A percentile compares a stretch with the other conserved stretches of the same genome.
Conservation (phyloP, 2,797 vertebrate species). For the Cynopterus sphinx region DNA sequence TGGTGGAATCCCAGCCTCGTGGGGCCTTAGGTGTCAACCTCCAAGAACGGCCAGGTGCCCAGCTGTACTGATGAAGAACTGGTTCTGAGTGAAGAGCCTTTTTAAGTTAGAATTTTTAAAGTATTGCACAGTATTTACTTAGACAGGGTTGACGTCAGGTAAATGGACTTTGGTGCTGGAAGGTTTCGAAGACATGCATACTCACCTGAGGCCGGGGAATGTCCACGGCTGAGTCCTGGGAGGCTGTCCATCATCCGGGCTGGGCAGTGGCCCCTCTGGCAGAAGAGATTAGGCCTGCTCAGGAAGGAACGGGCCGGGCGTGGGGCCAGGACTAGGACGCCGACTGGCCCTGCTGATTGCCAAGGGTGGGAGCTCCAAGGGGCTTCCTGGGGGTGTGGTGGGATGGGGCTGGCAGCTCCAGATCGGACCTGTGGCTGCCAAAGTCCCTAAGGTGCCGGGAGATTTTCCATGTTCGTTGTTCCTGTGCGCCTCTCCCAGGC, state of each 20-base stretch:
- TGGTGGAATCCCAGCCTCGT: background rate
- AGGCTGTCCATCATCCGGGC: background rate
- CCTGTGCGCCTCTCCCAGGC: background rate
- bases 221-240: background rate
- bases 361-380: rapidly evolving
- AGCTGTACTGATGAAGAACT: background rate
- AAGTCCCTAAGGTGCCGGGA: background rate
- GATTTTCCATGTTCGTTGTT: background rate
- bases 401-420: background rate
- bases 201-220: background rate
- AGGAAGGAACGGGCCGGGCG: background rate
- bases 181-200: background rate
- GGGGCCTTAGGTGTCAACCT: background rate
- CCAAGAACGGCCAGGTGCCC: background rate
- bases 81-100: background rate
- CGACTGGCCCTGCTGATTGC: background rate
- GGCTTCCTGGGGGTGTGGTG: background rate
- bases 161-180: background rate
- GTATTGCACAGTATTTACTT: background rate
- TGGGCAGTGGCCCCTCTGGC: background rate
- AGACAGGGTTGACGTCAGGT: background rate
- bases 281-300: background rate
- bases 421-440: background rate
- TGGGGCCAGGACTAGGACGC: background rate
- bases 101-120: background rate